Conservation (phyloP, 1,140 invertebrate genomes). For the Drosophila pectinifera region DNA sequence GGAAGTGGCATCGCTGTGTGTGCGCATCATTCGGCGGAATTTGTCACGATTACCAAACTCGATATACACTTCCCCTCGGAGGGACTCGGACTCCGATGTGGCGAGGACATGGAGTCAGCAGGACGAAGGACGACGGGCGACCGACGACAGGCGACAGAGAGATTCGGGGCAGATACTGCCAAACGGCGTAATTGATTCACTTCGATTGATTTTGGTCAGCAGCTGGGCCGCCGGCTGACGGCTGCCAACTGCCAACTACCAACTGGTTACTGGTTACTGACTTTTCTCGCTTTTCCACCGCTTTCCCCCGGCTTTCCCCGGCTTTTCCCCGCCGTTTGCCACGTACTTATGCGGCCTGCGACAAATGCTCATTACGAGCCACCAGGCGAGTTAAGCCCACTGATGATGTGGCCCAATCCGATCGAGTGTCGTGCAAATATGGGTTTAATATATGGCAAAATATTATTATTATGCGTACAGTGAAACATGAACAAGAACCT, state of each 20-base stretch:
- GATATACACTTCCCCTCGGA: slow-evolving; percentile 19
- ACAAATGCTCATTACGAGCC: slow-evolving; percentile 54
- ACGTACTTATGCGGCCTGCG: slow-evolving; percentile 49
- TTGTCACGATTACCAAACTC: slow-evolving; percentile 67
- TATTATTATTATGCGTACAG: no score
- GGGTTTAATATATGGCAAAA: background rate
- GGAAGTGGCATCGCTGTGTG: slow-evolving; percentile 59
- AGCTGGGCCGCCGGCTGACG: slow-evolving; percentile 2
- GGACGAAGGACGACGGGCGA: no score
- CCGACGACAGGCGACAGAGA: background rate
- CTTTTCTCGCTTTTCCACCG: slow-evolving; percentile 25
- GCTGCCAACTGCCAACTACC: background rate
- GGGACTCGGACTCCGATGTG: slow-evolving; percentile 17
- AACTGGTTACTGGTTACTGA: slow-evolving; percentile 40
- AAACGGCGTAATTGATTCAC: slow-evolving; percentile 77
- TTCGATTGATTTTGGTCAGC: slow-evolving; percentile 72
- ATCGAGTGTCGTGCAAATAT: background rate
- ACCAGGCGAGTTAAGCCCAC: slow-evolving; percentile 41
- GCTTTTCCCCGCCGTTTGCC: slow-evolving; percentile 16
- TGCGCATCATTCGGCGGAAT: slow-evolving; percentile 66
- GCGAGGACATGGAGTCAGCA: background rate
- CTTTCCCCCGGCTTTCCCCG: background rate
- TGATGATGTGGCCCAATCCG: background rate
- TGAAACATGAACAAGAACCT: no score
- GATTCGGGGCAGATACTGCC: slow-evolving; percentile 24